phyloP scores from a whole-genome alignment of 64 coral and sea anemone species.

The Exaiptasia diaphana region DNA sequence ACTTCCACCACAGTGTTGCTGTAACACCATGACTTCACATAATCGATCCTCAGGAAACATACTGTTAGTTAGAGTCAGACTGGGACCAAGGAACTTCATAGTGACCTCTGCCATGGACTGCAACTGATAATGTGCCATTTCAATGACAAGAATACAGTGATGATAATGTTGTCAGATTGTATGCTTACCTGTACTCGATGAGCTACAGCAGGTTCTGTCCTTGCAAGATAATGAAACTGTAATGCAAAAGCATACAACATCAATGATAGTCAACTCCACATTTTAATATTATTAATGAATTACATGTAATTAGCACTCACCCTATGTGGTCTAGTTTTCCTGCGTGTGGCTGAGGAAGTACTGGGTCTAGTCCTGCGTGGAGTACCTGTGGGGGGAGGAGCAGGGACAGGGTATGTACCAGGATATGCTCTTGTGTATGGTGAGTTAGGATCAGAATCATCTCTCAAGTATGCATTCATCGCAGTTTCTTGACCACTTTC shows the following conservation, averaged over 20 bases:
- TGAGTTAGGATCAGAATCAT: constrained; percentile 51
- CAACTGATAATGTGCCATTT: constrained; percentile 19
- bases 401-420: constrained; percentile 73
- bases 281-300: neutral
- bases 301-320: neutral
- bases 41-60: constrained; percentile 90
- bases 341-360: constrained; percentile 21
- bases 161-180: neutral
- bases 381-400: constrained; percentile 59
- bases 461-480: constrained; percentile 55
- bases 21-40: constrained; percentile 93
- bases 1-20: constrained; percentile 96
- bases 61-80: constrained; percentile 75
- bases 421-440: constrained; percentile 66
- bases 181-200: constrained; percentile 77
- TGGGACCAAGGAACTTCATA: constrained; percentile 97
- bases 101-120: constrained; percentile 98
- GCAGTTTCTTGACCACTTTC: constrained; percentile 21
- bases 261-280: neutral
- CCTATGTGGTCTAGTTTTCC: constrained; percentile 35
- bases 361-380: constrained; percentile 23
- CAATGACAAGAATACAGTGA: neutral
- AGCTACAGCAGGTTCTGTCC: constrained; percentile 92
- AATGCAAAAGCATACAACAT: neutral
- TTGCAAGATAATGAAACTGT: constrained; percentile 88